phyloP scores from a whole-genome alignment of 2,113 vertebrate genomes.

The Copsychus sechellarum region DNA sequence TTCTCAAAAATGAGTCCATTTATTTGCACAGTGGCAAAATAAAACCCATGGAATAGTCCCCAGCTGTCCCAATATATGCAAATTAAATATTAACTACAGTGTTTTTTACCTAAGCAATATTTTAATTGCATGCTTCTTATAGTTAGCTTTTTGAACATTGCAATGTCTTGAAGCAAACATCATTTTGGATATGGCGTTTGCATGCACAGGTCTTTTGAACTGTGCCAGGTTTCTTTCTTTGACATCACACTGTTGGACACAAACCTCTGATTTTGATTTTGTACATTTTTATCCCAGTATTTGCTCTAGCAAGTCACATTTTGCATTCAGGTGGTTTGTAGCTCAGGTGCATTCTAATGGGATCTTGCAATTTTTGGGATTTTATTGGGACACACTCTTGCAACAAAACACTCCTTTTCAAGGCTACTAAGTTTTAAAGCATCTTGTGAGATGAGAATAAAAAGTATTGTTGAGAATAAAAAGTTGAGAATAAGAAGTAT shows the following conservation, averaged over 20 bases:
- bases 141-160: conserved; percentile 10
- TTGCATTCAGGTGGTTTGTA: background rate
- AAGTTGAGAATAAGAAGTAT: background rate
- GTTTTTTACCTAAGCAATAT: conserved; percentile 52
- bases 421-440: background rate
- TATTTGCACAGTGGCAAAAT: conserved; percentile 67
- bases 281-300: conserved; percentile 13
- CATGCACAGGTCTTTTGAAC: background rate
- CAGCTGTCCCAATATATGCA: conserved; percentile 22
- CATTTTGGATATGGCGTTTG: conserved; percentile 33
- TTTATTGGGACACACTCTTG: background rate
- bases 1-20: conserved; percentile 63
- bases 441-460: background rate
- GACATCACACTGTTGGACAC: background rate
- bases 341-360: background rate
- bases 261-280: background rate
- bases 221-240: background rate
- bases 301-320: conserved; percentile 33
- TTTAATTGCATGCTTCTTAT: conserved; percentile 27
- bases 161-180: conserved; percentile 51
- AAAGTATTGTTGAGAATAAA: background rate
- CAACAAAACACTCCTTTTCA: background rate
- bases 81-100: conserved; percentile 61
- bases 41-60: conserved; percentile 30
- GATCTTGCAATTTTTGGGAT: background rate